A percentile compares a stretch with the other conserved stretches of the same genome.
Evolutionary conservation across 2,888 invertebrate species (phyloP).

Genomic region (Kryphioiulus occultus): DNA sequence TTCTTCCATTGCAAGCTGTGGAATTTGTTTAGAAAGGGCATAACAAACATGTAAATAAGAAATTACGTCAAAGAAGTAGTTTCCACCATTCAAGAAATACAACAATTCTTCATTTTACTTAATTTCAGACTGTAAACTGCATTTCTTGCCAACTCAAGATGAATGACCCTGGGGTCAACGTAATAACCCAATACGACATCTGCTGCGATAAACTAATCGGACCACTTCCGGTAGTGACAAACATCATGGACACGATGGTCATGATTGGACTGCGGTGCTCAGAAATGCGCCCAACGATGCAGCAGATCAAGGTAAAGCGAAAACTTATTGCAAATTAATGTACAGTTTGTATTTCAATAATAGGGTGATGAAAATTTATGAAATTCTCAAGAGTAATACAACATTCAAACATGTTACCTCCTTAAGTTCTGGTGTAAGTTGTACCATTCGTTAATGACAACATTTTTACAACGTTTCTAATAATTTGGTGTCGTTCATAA

Average conservation of each 20-base stretch:
- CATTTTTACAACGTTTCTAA: no score
- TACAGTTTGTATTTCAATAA: no score
- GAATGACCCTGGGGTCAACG: conserved; percentile 50
- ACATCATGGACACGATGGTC: conserved; percentile 51
- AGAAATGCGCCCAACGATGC: conserved; percentile 45
- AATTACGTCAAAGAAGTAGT: no score
- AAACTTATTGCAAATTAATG: no score
- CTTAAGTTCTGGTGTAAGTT: no score
- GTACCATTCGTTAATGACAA: no score
- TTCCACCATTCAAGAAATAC: neutral
- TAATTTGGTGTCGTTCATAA: no score
- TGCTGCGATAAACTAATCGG: conserved; percentile 47
- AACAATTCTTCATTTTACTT: neutral
- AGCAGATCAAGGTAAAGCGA: conserved; percentile 44
- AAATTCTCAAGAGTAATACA: no score
- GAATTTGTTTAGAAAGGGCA: neutral
- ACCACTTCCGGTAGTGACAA: conserved; percentile 44
- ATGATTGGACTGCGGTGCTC: conserved; percentile 52
- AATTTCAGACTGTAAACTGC: neutral
- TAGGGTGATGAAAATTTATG: no score
- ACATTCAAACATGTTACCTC: no score
- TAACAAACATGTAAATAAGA: neutral
- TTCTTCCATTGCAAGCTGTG: neutral
- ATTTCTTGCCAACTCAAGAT: conserved; percentile 21
- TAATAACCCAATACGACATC: conserved; percentile 49